Conservation (phyloP, 2,797 vertebrate genomes). For the Cichlasoma orientale region DNA sequence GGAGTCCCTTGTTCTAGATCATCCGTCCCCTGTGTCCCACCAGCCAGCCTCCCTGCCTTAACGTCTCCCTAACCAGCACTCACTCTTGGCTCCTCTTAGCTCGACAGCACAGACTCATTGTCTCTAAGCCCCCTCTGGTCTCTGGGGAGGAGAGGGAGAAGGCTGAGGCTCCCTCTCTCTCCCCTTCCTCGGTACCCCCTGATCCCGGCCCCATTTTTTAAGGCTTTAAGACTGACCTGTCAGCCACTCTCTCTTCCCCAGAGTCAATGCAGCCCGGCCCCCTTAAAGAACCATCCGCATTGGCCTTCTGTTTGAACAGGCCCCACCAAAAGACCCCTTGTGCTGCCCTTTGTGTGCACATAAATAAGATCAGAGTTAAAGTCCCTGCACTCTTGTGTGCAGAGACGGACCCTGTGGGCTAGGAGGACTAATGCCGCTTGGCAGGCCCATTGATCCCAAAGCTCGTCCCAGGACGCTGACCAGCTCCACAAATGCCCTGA, state of each 20-base stretch:
- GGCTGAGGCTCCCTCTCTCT: constrained; percentile 50
- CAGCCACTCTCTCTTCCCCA: constrained; percentile 76
- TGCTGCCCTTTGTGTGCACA: constrained; percentile 80
- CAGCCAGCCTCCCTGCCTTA: constrained; percentile 31
- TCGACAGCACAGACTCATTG: constrained; percentile 69
- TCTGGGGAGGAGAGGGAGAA: constrained; percentile 68
- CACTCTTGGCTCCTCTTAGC: constrained; percentile 42
- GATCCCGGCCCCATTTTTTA: constrained; percentile 76
- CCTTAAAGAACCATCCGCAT: constrained; percentile 76
- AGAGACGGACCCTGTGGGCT: constrained; percentile 69
- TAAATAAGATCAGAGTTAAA: constrained; percentile 86
- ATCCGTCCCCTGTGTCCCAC: constrained; percentile 17
- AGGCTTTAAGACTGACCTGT: constrained; percentile 79
- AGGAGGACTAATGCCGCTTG: constrained; percentile 78
- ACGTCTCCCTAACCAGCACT: constrained; percentile 40
- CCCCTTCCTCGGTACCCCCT: constrained; percentile 60
- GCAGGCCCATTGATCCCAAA: constrained; percentile 79
- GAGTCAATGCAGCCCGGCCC: constrained; percentile 77
- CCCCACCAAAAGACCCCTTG: constrained; percentile 76
- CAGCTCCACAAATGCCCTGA: constrained; percentile 25
- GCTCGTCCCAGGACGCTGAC: constrained; percentile 47
- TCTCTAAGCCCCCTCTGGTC: constrained; percentile 58
- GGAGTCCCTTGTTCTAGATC: constrained; percentile 36
- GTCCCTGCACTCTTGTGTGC: constrained; percentile 78
- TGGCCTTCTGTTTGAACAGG: constrained; percentile 81